These are phyloP conservation scores for Acanthopleura granulata DNA, from an alignment of 2,888 invertebrate species.

Conservation along the genomic window DNA sequence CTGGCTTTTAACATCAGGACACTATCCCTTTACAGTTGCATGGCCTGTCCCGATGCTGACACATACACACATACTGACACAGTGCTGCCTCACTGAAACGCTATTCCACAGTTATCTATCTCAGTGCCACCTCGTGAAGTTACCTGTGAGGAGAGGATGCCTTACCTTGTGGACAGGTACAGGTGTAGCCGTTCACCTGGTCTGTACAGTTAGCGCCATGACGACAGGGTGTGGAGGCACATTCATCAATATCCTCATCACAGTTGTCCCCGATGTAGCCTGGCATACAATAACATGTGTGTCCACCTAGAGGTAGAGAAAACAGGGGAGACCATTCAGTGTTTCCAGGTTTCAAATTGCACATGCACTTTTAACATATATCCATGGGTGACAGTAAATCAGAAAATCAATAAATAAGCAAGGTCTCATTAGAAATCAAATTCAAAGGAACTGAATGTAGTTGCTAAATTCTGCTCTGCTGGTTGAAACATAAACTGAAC, in stretches of 20 bases:
- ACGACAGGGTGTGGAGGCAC: slow-evolving; percentile 92
- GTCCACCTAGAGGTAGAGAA: slow-evolving; percentile 42
- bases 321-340: neutral
- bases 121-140: no score
- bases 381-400: neutral
- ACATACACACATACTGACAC: no score
- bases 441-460: no score
- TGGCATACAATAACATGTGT: slow-evolving; percentile 75
- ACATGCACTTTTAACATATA: neutral
- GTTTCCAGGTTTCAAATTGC: neutral
- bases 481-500: no score
- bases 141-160: neutral
- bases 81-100: no score
- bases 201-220: slow-evolving; percentile 84
- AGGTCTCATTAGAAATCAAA: no score
- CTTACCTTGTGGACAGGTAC: slow-evolving; percentile 15
- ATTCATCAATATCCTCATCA: slow-evolving; percentile 90
- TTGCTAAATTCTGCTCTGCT: no score
- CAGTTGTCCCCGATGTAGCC: slow-evolving; percentile 72
- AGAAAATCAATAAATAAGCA: neutral
- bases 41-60: no score
- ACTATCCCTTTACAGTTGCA: no score
- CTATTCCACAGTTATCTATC: no score
- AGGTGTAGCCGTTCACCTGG: slow-evolving; percentile 18
- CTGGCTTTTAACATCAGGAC: no score